Conservation (phyloP, 2,797 vertebrate species). For the Telmatherina bonti region DNA sequence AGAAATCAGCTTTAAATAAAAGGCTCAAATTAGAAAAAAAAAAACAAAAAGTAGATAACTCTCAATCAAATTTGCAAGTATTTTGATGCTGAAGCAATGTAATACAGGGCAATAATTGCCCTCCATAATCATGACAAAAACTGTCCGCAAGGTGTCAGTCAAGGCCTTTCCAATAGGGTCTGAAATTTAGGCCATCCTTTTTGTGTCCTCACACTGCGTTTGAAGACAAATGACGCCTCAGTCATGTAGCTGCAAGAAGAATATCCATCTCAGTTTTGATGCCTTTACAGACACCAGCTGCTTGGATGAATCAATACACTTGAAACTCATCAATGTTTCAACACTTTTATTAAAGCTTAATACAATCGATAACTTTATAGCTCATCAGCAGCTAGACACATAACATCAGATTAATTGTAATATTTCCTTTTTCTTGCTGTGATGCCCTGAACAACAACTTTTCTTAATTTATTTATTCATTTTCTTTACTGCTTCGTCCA, state of each 20-base stretch:
- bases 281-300: neutral
- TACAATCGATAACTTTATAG: neutral
- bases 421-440: neutral
- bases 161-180: neutral
- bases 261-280: neutral
- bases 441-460: neutral
- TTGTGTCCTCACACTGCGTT: neutral
- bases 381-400: neutral
- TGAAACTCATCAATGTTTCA: neutral
- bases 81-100: neutral
- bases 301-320: neutral
- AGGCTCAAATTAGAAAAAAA: neutral
- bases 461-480: too few relatives aligned
- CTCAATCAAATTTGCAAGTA: neutral
- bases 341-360: neutral
- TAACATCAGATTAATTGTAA: neutral
- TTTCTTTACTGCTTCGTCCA: too few relatives aligned
- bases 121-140: neutral
- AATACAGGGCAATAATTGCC: neutral
- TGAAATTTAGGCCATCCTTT: neutral
- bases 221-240: conserved; percentile 42
- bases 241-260: conserved; percentile 31
- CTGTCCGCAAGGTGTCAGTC: conserved; percentile 67
- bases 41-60: too few relatives aligned
- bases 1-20: neutral